Evolutionary conservation across 30 jellyfish, hydroid and myxozoan genomes (phyloP), one percentile per base, ranked within the genome.

Genomic region (Aurelia sp.): DNA sequence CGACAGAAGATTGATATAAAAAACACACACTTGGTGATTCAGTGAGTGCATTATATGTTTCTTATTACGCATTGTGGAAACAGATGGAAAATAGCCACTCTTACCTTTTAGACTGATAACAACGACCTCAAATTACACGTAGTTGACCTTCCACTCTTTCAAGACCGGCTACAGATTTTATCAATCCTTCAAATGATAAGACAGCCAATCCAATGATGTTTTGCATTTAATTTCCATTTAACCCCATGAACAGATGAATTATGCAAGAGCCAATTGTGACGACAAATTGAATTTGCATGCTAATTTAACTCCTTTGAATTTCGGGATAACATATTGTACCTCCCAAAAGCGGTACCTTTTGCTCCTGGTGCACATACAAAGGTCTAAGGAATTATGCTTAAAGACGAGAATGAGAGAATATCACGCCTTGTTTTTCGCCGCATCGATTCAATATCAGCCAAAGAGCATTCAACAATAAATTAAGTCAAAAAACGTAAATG

Each of bases 161-260:
- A 44, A 44, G 55, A 44, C 55, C 55, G 55, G 55, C 55, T 44
- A 16, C 55, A 44, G 55, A 44, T 44, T 44, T 44, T 44, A 44
- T 44, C 55, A 44, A 44, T 44, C 55, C 55, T 44, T 44, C 55
- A 44, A 44, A 44, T 66, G 53, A 66, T 33, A 66, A 17, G 53
- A 8, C 19, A 18, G 4, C 76, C 41, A 21, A 66, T n/a, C 78
- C 18, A 35, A 62, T 30, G 66, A 6, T 48, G 88, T 47, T 81
- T 68, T 81, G 84, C 68, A 66, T 73, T 81, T 81, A 81, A 81
- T 81, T 66, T 81, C 90, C 83, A 81, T 81, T 81, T 81, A 67
- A 66, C 48, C 53, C 68, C 70, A 48, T 18, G 64, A 52, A 68
- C 73, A 72, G 90, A 62, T 61, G 83, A 53, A 17, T 48, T 57